A percentile compares a stretch with the other conserved stretches of the same genome.
Evolutionary conservation across 2,113 vertebrate genomes (phyloP).

Genomic region (Lophura nycthemera): DNA sequence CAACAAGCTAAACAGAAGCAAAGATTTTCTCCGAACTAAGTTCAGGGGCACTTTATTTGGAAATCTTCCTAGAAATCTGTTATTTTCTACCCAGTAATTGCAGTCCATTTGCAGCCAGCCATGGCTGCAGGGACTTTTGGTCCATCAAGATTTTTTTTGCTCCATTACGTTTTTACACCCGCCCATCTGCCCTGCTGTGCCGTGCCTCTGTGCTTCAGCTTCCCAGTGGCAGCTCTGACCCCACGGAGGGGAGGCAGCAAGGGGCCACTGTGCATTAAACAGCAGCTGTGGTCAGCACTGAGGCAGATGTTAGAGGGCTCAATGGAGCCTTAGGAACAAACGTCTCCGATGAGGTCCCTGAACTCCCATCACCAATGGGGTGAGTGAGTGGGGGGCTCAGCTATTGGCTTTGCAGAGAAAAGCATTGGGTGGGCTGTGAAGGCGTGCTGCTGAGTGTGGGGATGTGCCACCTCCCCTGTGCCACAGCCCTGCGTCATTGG

Average conservation of each 20-base stretch:
- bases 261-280: background rate
- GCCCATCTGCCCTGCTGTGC: background rate
- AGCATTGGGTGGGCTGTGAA: background rate
- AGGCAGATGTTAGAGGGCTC: background rate
- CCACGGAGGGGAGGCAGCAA: background rate
- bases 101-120: background rate
- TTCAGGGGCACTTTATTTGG: background rate
- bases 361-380: background rate
- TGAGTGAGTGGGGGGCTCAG: background rate
- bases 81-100: background rate
- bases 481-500: accelerated
- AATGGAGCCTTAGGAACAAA: background rate
- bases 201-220: accelerated
- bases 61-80: background rate
- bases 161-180: too few relatives aligned
- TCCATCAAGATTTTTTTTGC: too few relatives aligned
- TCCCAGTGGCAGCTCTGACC: background rate
- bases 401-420: accelerated
- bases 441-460: background rate
- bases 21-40: background rate
- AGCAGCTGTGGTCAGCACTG: background rate
- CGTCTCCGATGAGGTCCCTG: background rate
- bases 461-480: background rate
- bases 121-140: background rate
- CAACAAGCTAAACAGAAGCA: background rate